Conservation (phyloP, 1,140 invertebrate species). For the Orius insidiosus region DNA sequence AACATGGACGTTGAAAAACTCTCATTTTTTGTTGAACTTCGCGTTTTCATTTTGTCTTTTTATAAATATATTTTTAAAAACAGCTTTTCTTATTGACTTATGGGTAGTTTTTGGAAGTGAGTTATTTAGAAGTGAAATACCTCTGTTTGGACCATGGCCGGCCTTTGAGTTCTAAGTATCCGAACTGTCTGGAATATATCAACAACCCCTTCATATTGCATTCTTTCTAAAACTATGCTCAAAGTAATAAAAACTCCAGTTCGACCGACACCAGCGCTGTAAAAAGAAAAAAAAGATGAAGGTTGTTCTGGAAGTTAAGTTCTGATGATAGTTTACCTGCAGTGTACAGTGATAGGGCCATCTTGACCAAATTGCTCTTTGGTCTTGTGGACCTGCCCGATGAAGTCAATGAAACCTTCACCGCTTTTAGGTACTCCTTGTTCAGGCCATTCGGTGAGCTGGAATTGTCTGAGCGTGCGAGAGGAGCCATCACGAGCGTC, state of each 20-base stretch:
- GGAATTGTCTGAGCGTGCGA: slow-evolving; percentile 92
- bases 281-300: no score
- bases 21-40: no score
- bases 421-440: slow-evolving; percentile 94
- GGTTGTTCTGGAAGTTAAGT: no score
- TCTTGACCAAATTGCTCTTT: slow-evolving; percentile 99
- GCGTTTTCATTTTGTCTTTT: no score
- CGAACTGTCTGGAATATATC: slow-evolving; percentile 98
- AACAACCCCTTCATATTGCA: slow-evolving; percentile 97
- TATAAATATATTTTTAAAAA: no score
- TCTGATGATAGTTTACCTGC: slow-evolving; percentile 57
- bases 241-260: slow-evolving; percentile 97
- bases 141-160: slow-evolving; percentile 98
- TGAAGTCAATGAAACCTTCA: slow-evolving; percentile 95
- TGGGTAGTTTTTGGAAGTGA: no score
- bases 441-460: slow-evolving; percentile 99
- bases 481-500: slow-evolving; percentile 88
- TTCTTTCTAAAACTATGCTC: slow-evolving; percentile 93
- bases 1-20: no score
- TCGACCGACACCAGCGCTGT: slow-evolving; percentile 80
- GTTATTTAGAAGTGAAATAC: no score
- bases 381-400: slow-evolving; percentile 98
- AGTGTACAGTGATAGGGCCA: slow-evolving; percentile 97
- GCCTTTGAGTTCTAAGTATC: slow-evolving; percentile 90
- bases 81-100: no score